Base-by-base conservation (phyloP, 1,140 invertebrate species). In the Hermatobates lingyangjiaoensis region DNA sequence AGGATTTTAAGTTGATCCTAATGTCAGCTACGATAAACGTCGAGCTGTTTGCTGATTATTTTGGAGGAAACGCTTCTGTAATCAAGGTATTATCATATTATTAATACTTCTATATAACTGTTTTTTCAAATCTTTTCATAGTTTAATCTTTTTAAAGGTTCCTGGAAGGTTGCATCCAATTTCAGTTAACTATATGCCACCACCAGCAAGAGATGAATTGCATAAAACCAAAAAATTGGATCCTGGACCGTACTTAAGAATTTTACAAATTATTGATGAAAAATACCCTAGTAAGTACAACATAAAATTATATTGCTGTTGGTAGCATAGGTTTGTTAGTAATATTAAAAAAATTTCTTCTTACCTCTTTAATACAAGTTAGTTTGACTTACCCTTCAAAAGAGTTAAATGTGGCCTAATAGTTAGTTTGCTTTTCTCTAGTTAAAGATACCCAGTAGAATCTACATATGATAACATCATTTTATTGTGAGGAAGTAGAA, bases 1-100 rank as follows among this genome's bases (percentile, higher is more conserved):
- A 71, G 18, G 79, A 95, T 61, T 66, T 98, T 2, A 95, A 95
- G 68, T 68, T 99, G 4, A 80, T 98, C 18, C 74, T 99, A 0
- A 99, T 99, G 95, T 97, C 92, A 4, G 95, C 95, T 14, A 98
- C 95, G 1, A 97, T 98, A 38, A 98, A 98, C 68, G 83, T 98
- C 39, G 72, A 91, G 56, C 70, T 98, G 1, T 98, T 98, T 68
- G 75, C 76, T 55, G 71, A 79, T 54, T 98, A 94, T 68, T 98
- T 98, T 69, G 65, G 78, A 34, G 72, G 81, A 54, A 80, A 85
- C 63, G 83, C 83, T 34, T 75, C 76, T 57, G 74, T 93, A 44
- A 80, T 95, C 58, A 74, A 91, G 70, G 80, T 81, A 64, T 58
- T 24, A 48, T 28, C 2, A 27, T 27, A n/a, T n/a, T 20, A 12